phyloP scores from a whole-genome alignment of 2,888 invertebrate genomes.

The Pyrocoelia pectoralis region DNA sequence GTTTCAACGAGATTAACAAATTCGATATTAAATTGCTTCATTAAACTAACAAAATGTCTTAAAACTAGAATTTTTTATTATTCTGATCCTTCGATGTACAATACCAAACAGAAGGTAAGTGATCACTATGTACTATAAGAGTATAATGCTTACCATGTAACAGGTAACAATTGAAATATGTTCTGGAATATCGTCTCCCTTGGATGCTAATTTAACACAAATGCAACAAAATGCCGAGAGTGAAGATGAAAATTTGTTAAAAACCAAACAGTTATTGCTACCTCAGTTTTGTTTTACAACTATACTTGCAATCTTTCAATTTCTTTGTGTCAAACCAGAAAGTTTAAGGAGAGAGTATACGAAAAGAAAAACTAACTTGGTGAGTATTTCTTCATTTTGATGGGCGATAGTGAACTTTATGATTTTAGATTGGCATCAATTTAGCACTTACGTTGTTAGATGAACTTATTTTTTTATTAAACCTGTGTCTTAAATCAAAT shows the following conservation, averaged over 20 bases:
- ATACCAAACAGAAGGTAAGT: constrained; percentile 56
- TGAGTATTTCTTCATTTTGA: constrained; percentile 17
- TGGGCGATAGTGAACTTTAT: constrained; percentile 6
- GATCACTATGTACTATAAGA: no score
- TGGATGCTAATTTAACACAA: neutral
- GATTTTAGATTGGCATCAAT: constrained; percentile 63
- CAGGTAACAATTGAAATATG: constrained; percentile 11
- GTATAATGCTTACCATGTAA: neutral
- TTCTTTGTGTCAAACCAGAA: constrained; percentile 49
- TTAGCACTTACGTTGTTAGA: constrained; percentile 61
- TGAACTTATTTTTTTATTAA: constrained; percentile 62
- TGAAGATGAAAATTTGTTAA: constrained; percentile 54
- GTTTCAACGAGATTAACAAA: constrained; percentile 55
- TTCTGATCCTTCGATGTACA: constrained; percentile 61
- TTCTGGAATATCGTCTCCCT: constrained; percentile 8
- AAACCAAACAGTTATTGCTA: constrained; percentile 60
- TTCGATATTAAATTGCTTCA: constrained; percentile 58
- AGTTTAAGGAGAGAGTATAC: constrained; percentile 40
- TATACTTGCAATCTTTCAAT: constrained; percentile 53
- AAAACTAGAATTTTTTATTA: constrained; percentile 61
- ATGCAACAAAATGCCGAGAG: constrained; percentile 28
- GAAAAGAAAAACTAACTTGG: constrained; percentile 39
- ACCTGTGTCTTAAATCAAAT: constrained; percentile 63
- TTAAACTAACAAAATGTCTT: constrained; percentile 60
- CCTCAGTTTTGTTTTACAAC: constrained; percentile 61